These are phyloP conservation scores for Cinara cedri DNA, from an alignment of 2,888 invertebrate species.

Conservation along the genomic window DNA sequence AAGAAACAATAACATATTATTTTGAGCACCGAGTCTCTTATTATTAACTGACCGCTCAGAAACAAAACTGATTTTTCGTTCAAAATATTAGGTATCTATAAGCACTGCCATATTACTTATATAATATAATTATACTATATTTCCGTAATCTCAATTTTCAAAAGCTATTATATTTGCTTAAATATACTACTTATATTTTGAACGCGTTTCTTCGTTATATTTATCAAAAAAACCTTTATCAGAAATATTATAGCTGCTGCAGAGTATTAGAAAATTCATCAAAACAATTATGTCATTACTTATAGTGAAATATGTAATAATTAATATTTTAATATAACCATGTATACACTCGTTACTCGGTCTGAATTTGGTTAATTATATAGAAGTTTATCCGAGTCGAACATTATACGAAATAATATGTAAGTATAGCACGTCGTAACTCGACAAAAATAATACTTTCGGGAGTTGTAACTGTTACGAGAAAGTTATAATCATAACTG, in stretches of 20 bases:
- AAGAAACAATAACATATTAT: slow-evolving; percentile 44
- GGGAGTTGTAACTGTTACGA: too few species aligned
- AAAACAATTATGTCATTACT: not conserved
- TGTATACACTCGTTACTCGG: too few species aligned
- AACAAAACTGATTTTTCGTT: slow-evolving; percentile 32
- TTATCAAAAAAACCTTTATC: slow-evolving; percentile 9
- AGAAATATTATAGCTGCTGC: not conserved
- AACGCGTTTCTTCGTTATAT: not conserved
- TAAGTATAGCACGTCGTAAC: too few species aligned
- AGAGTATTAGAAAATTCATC: not conserved
- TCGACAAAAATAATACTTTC: too few species aligned
- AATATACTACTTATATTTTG: not conserved
- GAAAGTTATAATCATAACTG: too few species aligned
- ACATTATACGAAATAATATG: too few species aligned
- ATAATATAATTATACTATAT: not conserved
- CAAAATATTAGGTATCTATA: slow-evolving; percentile 21
- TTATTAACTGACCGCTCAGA: not conserved
- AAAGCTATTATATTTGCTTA: too few species aligned
- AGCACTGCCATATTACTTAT: slow-evolving; percentile 1
- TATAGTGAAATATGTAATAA: too few species aligned
- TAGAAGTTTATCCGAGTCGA: too few species aligned
- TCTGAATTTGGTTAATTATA: too few species aligned
- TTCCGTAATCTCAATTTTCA: slow-evolving; percentile 27
- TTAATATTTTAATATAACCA: too few species aligned
- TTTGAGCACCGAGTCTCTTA: not conserved